Evolutionary conservation across 2,797 vertebrate species (phyloP).

Genomic region (Pagetopsis macropterus): DNA sequence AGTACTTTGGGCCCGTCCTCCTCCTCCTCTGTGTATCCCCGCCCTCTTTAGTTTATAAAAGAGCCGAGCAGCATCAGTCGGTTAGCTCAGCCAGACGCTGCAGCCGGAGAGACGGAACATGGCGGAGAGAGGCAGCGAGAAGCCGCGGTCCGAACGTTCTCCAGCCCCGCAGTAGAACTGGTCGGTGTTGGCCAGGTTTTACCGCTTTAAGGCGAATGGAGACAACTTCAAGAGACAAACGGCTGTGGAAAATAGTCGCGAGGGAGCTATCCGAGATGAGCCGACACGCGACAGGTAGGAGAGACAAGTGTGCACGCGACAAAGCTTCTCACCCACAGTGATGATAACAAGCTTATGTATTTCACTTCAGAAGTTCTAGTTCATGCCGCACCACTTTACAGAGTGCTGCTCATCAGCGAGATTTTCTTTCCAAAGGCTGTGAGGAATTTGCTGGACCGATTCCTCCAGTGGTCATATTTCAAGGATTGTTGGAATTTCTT

Average conservation of each 20-base stretch:
- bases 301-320: constrained; percentile 34
- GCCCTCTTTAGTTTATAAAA: constrained; percentile 66
- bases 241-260: background rate
- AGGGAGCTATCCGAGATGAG: constrained; percentile 58
- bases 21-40: constrained; percentile 21
- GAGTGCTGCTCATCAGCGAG: background rate
- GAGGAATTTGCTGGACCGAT: constrained; percentile 30
- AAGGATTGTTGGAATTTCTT: constrained; percentile 1
- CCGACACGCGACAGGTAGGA: constrained; percentile 72
- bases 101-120: constrained; percentile 48
- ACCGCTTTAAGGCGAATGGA: background rate
- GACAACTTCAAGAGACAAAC: rapidly evolving
- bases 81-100: background rate
- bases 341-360: too few species aligned
- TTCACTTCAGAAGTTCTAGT: rapidly evolving
- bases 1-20: background rate
- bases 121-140: constrained; percentile 56
- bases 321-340: background rate
- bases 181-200: background rate
- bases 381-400: background rate
- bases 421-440: background rate
- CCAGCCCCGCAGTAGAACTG: background rate
- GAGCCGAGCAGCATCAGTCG: constrained; percentile 1
- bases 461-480: background rate
- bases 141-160: background rate